Conservation (phyloP, 2,888 invertebrate genomes). For the Stenchaetothrips biformis region DNA sequence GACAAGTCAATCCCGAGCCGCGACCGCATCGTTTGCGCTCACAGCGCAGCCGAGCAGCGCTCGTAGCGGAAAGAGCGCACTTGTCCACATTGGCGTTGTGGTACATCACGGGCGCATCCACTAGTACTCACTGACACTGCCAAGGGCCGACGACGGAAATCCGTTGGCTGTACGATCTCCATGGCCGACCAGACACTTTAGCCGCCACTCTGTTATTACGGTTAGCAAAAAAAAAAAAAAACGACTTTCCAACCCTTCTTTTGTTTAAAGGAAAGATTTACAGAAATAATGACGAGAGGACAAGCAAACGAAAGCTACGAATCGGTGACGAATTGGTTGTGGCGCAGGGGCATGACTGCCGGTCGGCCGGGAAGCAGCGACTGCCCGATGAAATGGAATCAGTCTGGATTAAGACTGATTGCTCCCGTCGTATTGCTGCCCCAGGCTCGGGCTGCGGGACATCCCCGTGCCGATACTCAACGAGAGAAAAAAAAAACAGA, state of each 20-base stretch:
- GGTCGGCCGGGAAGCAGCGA: background rate
- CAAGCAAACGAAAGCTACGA: too few relatives aligned
- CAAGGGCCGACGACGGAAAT: too few relatives aligned
- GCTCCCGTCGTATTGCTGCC: background rate
- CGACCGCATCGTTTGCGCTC: constrained; percentile 16
- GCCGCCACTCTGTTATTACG: too few relatives aligned
- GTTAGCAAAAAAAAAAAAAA: too few relatives aligned
- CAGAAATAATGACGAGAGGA: too few relatives aligned
- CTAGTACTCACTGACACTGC: background rate
- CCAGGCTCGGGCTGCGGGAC: background rate
- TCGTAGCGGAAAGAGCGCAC: background rate
- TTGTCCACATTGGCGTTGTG: constrained; percentile 11
- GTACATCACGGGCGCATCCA: background rate
- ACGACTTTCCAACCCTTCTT: too few relatives aligned
- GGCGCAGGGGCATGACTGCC: too few relatives aligned
- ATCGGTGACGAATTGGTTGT: too few relatives aligned
- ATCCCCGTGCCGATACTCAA: background rate
- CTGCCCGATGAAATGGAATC: background rate
- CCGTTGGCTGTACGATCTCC: too few relatives aligned
- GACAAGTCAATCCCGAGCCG: constrained; percentile 13
- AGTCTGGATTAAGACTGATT: constrained; percentile 7
- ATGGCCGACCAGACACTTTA: too few relatives aligned
- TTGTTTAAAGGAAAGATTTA: too few relatives aligned
- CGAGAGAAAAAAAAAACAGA: too few relatives aligned
- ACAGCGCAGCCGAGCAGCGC: background rate